phyloP scores from a whole-genome alignment of 2,888 invertebrate species.

The Deilephila porcellus region DNA sequence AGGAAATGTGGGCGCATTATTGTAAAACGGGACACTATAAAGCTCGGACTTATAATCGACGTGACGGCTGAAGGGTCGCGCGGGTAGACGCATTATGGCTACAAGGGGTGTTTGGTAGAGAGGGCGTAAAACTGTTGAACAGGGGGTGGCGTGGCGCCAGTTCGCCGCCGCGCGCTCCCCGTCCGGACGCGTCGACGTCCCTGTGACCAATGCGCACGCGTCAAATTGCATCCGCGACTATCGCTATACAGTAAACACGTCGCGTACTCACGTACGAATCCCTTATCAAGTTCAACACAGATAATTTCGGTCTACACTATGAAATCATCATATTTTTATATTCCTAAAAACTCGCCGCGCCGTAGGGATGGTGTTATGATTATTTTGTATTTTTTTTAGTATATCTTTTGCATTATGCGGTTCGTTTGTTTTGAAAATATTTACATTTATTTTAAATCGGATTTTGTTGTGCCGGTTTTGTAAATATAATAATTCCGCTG shows the following conservation, averaged over 20 bases:
- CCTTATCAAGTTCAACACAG: conserved; percentile 30
- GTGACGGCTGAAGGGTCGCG: conserved; percentile 15
- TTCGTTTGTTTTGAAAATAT: not conserved
- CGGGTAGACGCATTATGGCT: conserved; percentile 28
- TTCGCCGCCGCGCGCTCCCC: conserved; percentile 68
- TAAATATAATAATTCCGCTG: not conserved
- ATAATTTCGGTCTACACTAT: conserved; percentile 10
- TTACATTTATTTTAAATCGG: not conserved
- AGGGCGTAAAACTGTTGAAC: conserved; percentile 82
- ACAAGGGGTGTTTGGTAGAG: conserved; percentile 63
- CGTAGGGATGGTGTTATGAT: conserved; percentile 1
- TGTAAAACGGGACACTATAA: conserved; percentile 9
- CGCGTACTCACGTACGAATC: conserved; percentile 21
- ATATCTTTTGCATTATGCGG: not conserved
- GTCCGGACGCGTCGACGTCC: conserved; percentile 55
- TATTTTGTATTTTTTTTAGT: not conserved
- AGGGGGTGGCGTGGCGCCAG: conserved; percentile 77
- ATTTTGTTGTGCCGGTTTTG: not conserved
- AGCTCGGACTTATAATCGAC: conserved; percentile 14
- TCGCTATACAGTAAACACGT: conserved; percentile 31
- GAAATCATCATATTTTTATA: conserved; percentile 3
- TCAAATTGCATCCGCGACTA: conserved; percentile 39
- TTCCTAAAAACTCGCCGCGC: not conserved
- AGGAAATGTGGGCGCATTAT: not conserved
- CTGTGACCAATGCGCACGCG: conserved; percentile 47